Evolutionary conservation across 2,797 vertebrate genomes (phyloP), one percentile per base, ranked within the genome.

Genomic region (Steatocranus sp.): DNA sequence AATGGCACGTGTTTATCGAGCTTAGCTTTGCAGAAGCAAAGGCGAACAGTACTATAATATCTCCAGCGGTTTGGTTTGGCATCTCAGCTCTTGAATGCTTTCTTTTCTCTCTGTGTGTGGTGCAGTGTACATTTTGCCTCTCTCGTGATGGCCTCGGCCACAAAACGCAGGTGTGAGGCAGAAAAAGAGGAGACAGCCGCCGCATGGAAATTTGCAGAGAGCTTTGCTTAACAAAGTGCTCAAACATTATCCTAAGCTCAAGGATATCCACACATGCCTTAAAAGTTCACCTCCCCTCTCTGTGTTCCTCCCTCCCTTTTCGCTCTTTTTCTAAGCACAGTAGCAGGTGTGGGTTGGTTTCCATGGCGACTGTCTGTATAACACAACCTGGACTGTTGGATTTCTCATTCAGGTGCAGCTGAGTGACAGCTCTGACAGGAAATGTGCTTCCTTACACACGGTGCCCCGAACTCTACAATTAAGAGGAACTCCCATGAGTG

Each of bases 281-380:
- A 76, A 89, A 92, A 92, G 92, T 94, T 92, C 93, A 89, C 91
- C 86, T 87, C 86, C 79, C 78, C 48, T 49, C 75, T 75, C 81
- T 32, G 17, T 46, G 43, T 46, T 32, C 43, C 43, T 73, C 68
- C 68, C 43, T 73, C 68, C 68, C 68, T 76, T 25, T 78, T 85
- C 78, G 70, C 34, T 68, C 34, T 66, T 68, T 82, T 66, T 76
- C 83, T 85, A 79, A 92, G 92, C 86, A 79, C 91, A 81, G 92
- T 68, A 91, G 94, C 94, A 93, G 94, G 94, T 95, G 94, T 93
- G 93, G 92, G 93, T 51, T 86, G 88, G 95, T 95, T 94, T 83
- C 93, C 92, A 87, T 88, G 91, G 93, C 10, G 82, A 95, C 89
- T 48, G 11, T 77, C 78, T 79, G 85, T 79, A 89, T 68, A 91